These are phyloP conservation scores for Cuculus canorus DNA, from an alignment of 2,797 vertebrate species.

Conservation along the genomic window DNA sequence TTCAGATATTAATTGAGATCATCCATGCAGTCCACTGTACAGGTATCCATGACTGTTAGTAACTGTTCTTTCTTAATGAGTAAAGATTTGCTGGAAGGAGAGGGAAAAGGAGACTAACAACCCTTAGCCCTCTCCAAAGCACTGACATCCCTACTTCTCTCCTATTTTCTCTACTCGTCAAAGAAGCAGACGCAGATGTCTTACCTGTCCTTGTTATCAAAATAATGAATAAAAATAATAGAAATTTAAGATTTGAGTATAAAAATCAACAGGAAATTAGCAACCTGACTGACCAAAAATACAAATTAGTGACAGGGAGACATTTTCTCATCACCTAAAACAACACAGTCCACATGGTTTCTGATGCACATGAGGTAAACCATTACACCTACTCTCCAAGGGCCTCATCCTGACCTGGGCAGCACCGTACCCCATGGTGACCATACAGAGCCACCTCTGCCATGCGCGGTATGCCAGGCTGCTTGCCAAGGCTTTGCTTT, in stretches of 20 bases:
- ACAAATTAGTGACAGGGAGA: not conserved
- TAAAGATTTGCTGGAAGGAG: not conserved
- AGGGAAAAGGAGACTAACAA: not conserved
- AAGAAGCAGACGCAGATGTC: accelerated
- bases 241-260: not conserved
- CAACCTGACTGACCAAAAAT: not conserved
- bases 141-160: accelerated
- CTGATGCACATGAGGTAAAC: not conserved
- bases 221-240: not conserved
- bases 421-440: accelerated
- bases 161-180: not conserved
- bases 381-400: not conserved
- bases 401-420: not conserved
- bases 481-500: not conserved
- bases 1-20: not conserved
- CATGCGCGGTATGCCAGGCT: not conserved
- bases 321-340: not conserved
- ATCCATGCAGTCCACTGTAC: accelerated
- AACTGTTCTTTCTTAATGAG: not conserved
- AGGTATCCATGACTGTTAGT: not conserved
- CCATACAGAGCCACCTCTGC: too few species aligned
- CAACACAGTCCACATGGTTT: accelerated
- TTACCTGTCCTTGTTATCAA: not conserved
- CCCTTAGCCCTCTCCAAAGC: not conserved
- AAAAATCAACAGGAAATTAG: not conserved